phyloP scores from a whole-genome alignment of 2,797 vertebrate species.

The Borostomias antarcticus region DNA sequence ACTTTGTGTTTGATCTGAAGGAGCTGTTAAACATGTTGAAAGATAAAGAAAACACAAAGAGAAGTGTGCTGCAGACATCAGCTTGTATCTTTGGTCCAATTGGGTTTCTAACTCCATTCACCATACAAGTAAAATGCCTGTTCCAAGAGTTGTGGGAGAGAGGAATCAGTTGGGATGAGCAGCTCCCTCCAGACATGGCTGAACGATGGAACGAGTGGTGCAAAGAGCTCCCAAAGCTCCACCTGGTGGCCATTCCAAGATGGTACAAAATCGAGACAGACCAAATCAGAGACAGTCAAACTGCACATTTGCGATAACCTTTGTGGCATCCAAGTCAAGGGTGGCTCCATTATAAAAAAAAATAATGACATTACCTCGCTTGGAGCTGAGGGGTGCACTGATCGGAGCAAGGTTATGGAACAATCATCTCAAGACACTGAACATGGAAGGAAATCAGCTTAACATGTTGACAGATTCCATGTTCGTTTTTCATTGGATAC shows the following conservation, averaged over 20 bases:
- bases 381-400: too few relatives aligned
- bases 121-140: slow-evolving; percentile 26
- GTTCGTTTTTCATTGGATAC: slow-evolving; percentile 29
- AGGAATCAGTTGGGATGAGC: slow-evolving; percentile 33
- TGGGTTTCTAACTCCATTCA: slow-evolving; percentile 30
- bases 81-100: slow-evolving; percentile 25
- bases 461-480: slow-evolving; percentile 36
- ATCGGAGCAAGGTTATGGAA: too few relatives aligned
- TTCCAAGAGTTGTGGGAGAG: slow-evolving; percentile 45
- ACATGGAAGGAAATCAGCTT: slow-evolving; percentile 14
- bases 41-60: slow-evolving; percentile 22
- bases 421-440: too few relatives aligned
- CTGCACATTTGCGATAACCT: too few relatives aligned
- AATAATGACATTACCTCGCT: too few relatives aligned
- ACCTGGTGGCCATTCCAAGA: slow-evolving; percentile 25
- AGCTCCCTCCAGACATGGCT: slow-evolving; percentile 14
- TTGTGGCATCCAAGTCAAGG: too few relatives aligned
- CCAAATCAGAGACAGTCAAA: not conserved
- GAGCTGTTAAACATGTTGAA: slow-evolving; percentile 4
- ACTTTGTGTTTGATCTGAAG: slow-evolving; percentile 32
- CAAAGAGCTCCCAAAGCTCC: slow-evolving; percentile 19
- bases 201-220: slow-evolving; percentile 40
- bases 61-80: slow-evolving; percentile 27
- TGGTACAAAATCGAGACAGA: slow-evolving; percentile 17
- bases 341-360: too few relatives aligned